Conservation (phyloP, 2,113 vertebrate genomes). For the Onychostoma macrolepis region DNA sequence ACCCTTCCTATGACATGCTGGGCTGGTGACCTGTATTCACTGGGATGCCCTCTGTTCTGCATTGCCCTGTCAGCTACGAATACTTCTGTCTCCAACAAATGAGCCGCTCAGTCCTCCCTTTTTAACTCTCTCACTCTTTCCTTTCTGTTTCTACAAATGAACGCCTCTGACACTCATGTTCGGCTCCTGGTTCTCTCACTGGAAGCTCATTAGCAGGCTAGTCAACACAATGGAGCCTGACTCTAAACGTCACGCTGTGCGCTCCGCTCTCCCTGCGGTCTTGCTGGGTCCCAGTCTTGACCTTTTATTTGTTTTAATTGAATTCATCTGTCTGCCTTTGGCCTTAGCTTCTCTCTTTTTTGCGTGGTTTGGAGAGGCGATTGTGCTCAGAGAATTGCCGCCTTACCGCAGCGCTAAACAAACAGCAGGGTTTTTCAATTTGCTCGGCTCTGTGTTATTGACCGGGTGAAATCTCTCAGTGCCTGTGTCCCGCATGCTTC, state of each 20-base stretch:
- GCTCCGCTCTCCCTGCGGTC: slow-evolving; percentile 5
- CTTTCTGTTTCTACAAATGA: slow-evolving; percentile 35
- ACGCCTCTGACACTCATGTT: slow-evolving; percentile 34
- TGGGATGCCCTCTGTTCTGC: slow-evolving; percentile 24
- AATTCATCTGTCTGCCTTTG: slow-evolving; percentile 52
- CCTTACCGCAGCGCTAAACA: slow-evolving; percentile 42
- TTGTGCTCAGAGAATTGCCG: neutral
- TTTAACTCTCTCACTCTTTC: neutral
- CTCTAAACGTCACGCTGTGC: slow-evolving; percentile 12
- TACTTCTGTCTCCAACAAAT: slow-evolving; percentile 25
- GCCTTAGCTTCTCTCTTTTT: neutral
- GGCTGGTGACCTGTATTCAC: slow-evolving; percentile 42
- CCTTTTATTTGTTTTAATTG: slow-evolving; percentile 59
- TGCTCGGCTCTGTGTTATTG: neutral
- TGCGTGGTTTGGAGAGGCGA: neutral
- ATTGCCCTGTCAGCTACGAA: slow-evolving; percentile 9
- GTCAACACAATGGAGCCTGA: slow-evolving; percentile 43
- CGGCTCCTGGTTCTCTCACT: neutral
- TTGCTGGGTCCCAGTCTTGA: slow-evolving; percentile 44
- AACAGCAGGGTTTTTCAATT: slow-evolving; percentile 35
- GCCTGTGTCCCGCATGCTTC: neutral
- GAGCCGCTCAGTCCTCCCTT: slow-evolving; percentile 41
- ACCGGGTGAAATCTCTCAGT: neutral
- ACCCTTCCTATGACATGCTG: slow-evolving; percentile 35
- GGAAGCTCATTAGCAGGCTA: slow-evolving; percentile 50